Conservation (phyloP, 2,113 vertebrate species). For the Lepidothrix coronata region DNA sequence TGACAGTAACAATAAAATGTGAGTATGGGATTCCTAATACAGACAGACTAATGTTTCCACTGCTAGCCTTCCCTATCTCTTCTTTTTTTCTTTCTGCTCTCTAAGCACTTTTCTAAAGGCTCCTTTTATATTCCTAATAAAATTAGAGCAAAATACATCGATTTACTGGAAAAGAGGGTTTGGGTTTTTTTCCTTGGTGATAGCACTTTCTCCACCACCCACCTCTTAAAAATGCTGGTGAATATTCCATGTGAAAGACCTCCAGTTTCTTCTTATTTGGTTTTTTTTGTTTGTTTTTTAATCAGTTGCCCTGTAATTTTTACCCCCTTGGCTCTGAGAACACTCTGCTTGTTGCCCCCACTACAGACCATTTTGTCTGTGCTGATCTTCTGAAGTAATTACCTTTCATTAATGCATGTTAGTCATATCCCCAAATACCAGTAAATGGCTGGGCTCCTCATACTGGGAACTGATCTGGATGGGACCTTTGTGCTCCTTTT, state of each 20-base stretch:
- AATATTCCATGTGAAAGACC: slow-evolving; percentile 59
- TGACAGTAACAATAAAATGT: slow-evolving; percentile 99
- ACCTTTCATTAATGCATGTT: slow-evolving; percentile 34
- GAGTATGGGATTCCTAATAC: slow-evolving; percentile 99
- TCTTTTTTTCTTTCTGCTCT: slow-evolving; percentile 84
- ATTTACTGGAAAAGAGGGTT: slow-evolving; percentile 83
- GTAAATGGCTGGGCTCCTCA: not conserved
- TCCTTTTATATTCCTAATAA: slow-evolving; percentile 97
- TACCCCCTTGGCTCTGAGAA: not conserved
- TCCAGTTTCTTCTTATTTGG: slow-evolving; percentile 19
- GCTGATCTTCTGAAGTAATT: slow-evolving; percentile 30
- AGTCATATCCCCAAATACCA: slow-evolving; percentile 9
- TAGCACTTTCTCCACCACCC: slow-evolving; percentile 37
- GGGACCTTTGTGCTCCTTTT: not conserved
- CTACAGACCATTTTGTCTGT: not conserved
- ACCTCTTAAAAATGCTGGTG: slow-evolving; percentile 48
- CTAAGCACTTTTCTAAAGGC: slow-evolving; percentile 97
- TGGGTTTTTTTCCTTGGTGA: slow-evolving; percentile 10
- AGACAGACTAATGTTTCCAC: slow-evolving; percentile 97
- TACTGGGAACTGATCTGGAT: slow-evolving; percentile 14
- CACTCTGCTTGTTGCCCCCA: not conserved
- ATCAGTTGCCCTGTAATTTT: not conserved
- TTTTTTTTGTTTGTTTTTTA: not conserved
- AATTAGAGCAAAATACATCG: slow-evolving; percentile 87
- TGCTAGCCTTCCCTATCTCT: slow-evolving; percentile 75